Evolutionary conservation across 1,140 invertebrate genomes (phyloP).

Genomic region (Drosophila ogumai): DNA sequence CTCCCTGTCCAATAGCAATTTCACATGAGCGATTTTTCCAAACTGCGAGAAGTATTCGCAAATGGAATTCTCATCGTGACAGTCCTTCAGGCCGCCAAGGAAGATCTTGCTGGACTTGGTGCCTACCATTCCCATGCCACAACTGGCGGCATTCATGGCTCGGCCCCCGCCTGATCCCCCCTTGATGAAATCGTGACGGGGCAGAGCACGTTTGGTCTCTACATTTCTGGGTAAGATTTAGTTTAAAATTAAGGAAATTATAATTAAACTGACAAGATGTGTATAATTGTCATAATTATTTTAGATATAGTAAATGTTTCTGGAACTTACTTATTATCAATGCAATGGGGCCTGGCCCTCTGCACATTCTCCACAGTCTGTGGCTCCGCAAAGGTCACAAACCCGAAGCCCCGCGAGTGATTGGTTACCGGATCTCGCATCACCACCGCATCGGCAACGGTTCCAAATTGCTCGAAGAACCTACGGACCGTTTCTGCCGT

Average conservation of each 20-base stretch:
- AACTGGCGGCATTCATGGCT: too few relatives aligned
- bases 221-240: constrained; percentile 89
- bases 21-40: constrained; percentile 92
- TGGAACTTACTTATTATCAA: constrained; percentile 84
- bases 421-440: constrained; percentile 68
- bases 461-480: constrained; percentile 59
- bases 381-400: constrained; percentile 55
- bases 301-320: background rate
- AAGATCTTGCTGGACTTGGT: constrained; percentile 96
- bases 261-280: too few relatives aligned
- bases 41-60: constrained; percentile 93
- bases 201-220: constrained; percentile 98
- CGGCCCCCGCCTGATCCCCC: constrained; percentile 81
- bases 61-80: constrained; percentile 94
- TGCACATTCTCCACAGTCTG: constrained; percentile 65
- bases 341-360: constrained; percentile 48
- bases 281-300: constrained; percentile 4
- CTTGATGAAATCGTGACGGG: constrained; percentile 94
- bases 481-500: constrained; percentile 40
- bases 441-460: constrained; percentile 61
- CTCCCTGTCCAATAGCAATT: constrained; percentile 95
- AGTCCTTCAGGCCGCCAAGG: constrained; percentile 95
- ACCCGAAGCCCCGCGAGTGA: constrained; percentile 68
- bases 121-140: constrained; percentile 89
- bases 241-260: background rate